phyloP scores from a whole-genome alignment of 1,140 invertebrate genomes.

The Idris sp. region DNA sequence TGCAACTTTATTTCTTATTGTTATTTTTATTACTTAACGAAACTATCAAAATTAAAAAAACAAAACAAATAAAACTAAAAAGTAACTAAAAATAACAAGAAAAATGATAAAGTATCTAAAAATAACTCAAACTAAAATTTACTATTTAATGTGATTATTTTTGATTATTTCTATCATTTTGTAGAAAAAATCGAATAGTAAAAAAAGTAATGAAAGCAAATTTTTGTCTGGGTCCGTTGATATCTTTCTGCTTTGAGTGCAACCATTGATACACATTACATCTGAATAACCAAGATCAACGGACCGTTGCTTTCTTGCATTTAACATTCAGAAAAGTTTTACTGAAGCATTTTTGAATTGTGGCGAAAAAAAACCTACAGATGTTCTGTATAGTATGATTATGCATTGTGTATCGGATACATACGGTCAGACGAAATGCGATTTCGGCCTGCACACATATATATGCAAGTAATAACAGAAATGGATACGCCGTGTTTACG shows the following conservation, averaged over 20 bases:
- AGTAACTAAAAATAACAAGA: too few species aligned
- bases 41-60: too few species aligned
- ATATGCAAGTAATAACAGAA: slow-evolving; percentile 17
- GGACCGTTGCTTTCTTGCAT: slow-evolving; percentile 25
- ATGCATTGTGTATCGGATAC: slow-evolving; percentile 28
- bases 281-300: slow-evolving; percentile 35
- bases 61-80: too few species aligned
- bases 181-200: too few species aligned
- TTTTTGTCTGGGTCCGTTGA: too few species aligned
- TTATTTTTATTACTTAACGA: too few species aligned
- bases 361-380: slow-evolving; percentile 20
- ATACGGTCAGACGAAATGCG: slow-evolving; percentile 28
- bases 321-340: slow-evolving; percentile 43
- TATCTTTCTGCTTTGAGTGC: slow-evolving; percentile 25
- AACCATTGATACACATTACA: slow-evolving; percentile 29
- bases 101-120: too few species aligned
- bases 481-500: slow-evolving; percentile 24
- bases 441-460: slow-evolving; percentile 35
- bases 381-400: slow-evolving; percentile 24
- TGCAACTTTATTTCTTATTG: too few species aligned
- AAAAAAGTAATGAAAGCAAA: too few species aligned
- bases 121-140: too few species aligned
- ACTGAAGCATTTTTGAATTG: slow-evolving; percentile 25
- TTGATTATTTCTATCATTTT: too few species aligned
- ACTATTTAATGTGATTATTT: too few species aligned